phyloP scores from a whole-genome alignment of 1,140 invertebrate species.

The Sminthurides bifidus region DNA sequence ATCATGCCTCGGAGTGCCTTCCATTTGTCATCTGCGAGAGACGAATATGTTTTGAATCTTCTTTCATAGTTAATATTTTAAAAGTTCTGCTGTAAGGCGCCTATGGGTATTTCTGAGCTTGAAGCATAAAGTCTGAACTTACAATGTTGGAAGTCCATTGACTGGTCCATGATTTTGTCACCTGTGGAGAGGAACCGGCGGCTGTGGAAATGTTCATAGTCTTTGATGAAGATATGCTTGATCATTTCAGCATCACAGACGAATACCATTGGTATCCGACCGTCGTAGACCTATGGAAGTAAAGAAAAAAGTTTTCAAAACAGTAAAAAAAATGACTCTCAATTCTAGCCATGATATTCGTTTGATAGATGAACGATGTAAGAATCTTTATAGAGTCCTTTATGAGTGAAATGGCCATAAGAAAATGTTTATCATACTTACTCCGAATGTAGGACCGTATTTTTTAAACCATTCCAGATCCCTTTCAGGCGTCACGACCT shows the following conservation, averaged over 20 bases:
- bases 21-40: constrained; percentile 36
- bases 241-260: constrained; percentile 18
- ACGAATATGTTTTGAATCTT: not conserved
- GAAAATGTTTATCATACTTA: not conserved
- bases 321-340: not conserved
- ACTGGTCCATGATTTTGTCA: not conserved
- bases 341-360: not conserved
- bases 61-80: not conserved
- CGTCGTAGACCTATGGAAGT: constrained; percentile 4
- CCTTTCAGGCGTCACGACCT: not conserved
- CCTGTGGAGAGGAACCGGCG: too few relatives aligned
- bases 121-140: not conserved
- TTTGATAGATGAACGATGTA: not conserved
- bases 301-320: not conserved
- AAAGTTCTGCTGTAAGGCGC: not conserved
- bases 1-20: constrained; percentile 8
- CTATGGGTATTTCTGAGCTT: too few relatives aligned
- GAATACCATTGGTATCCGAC: constrained; percentile 7
- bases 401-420: not conserved
- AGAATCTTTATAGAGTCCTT: not conserved
- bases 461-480: constrained; percentile 15
- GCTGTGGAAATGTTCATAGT: constrained; percentile 17
- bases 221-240: constrained; percentile 25
- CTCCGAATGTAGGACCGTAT: constrained; percentile 15
- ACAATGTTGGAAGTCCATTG: not conserved